Evolutionary conservation across 2,113 vertebrate genomes (phyloP).

Genomic region (Nothocercus julius): DNA sequence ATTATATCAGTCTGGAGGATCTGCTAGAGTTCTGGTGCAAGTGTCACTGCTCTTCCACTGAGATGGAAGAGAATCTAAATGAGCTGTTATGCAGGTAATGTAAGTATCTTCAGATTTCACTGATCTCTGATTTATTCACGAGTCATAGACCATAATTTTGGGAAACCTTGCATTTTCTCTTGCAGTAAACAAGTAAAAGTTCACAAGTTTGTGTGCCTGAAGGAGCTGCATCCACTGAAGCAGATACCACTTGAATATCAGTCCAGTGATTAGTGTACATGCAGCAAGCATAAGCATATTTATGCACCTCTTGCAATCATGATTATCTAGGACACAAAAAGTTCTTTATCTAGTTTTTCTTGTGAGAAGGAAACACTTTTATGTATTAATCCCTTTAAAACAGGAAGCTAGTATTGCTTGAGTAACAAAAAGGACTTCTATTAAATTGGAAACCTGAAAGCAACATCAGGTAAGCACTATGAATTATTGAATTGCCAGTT

Average conservation of each 20-base stretch:
- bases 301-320: not conserved
- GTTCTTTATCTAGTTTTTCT: not conserved
- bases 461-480: not conserved
- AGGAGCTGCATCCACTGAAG: not conserved
- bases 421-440: not conserved
- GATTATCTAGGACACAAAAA: not conserved
- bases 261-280: not conserved
- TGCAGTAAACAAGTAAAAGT: not conserved
- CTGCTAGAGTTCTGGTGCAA: slow-evolving; percentile 36
- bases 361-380: not conserved
- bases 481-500: slow-evolving; percentile 16
- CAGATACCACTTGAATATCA: not conserved
- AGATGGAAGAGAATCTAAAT: slow-evolving; percentile 57
- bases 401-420: not conserved
- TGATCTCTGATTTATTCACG: slow-evolving; percentile 13
- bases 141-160: not conserved
- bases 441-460: slow-evolving; percentile 12
- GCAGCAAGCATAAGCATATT: not conserved
- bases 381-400: not conserved
- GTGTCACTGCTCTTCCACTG: slow-evolving; percentile 56
- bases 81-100: not conserved
- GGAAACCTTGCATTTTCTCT: not conserved
- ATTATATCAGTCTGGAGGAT: slow-evolving; percentile 56
- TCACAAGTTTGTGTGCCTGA: not conserved
- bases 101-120: not conserved